These are phyloP conservation scores for Prunella himalayana DNA, from an alignment of 2,113 vertebrate species.

Conservation along the genomic window DNA sequence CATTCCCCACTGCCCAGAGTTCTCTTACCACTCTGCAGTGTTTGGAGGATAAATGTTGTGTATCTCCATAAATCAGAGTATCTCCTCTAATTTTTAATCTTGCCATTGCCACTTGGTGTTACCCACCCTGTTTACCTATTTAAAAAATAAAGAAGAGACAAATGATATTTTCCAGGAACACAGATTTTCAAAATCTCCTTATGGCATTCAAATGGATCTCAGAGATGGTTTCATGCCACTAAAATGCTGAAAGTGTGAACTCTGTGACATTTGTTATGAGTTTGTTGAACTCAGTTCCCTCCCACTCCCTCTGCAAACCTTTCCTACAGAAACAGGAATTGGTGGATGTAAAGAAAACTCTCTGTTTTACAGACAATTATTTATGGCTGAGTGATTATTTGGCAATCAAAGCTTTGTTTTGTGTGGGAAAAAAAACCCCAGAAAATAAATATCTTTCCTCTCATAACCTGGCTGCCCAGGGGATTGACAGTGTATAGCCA, in stretches of 20 bases:
- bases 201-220: background rate
- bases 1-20: background rate
- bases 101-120: background rate
- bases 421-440: background rate
- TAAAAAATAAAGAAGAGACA: background rate
- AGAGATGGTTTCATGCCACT: background rate
- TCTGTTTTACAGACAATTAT: background rate
- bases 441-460: background rate
- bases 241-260: background rate
- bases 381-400: background rate
- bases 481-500: background rate
- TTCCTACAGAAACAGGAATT: background rate
- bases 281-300: background rate
- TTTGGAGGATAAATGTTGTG: background rate
- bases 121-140: background rate
- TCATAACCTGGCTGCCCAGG: background rate
- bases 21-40: background rate
- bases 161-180: background rate
- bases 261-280: background rate
- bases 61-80: background rate
- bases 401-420: slow-evolving; percentile 5
- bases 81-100: background rate
- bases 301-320: background rate
- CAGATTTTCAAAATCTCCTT: slow-evolving; percentile 39
- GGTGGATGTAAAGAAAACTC: background rate